phyloP scores from a whole-genome alignment of 2,113 vertebrate species.

The Erinaceus europaeus region DNA sequence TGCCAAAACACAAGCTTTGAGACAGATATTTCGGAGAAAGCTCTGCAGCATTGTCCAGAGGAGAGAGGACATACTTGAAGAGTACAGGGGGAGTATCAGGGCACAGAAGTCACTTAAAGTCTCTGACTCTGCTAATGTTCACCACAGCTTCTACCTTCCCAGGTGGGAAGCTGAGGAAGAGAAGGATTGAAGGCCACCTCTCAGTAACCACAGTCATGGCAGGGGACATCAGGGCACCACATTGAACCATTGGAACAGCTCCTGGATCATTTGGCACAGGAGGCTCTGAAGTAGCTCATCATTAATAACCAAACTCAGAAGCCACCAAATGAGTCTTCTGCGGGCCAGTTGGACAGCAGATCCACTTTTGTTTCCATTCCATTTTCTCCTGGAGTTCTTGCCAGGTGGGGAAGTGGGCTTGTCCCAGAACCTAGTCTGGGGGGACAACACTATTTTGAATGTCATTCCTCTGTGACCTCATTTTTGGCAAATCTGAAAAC shows the following conservation, averaged over 20 bases:
- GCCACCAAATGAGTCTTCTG: background rate
- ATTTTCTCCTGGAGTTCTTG: background rate
- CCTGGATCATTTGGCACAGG: background rate
- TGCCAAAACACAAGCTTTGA: too few species aligned
- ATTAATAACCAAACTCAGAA: background rate
- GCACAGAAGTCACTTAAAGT: background rate
- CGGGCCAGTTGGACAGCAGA: background rate
- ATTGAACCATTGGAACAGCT: background rate
- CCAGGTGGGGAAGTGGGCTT: background rate
- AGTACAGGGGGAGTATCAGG: background rate
- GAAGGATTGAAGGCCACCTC: background rate
- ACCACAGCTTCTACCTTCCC: background rate
- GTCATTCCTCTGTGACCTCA: background rate
- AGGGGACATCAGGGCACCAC: background rate
- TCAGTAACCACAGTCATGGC: background rate
- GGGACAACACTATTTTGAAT: background rate
- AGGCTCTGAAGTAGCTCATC: background rate
- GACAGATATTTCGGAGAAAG: too few species aligned
- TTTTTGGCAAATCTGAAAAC: slow-evolving; percentile 3
- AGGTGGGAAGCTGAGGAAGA: background rate
- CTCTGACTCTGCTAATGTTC: background rate
- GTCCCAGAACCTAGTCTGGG: background rate
- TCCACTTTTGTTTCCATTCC: too few species aligned
- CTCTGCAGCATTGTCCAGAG: too few species aligned
- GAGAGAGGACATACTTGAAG: background rate